These are phyloP conservation scores for Sitobion miscanthi DNA, from an alignment of 1,140 invertebrate species.

Conservation along the genomic window DNA sequence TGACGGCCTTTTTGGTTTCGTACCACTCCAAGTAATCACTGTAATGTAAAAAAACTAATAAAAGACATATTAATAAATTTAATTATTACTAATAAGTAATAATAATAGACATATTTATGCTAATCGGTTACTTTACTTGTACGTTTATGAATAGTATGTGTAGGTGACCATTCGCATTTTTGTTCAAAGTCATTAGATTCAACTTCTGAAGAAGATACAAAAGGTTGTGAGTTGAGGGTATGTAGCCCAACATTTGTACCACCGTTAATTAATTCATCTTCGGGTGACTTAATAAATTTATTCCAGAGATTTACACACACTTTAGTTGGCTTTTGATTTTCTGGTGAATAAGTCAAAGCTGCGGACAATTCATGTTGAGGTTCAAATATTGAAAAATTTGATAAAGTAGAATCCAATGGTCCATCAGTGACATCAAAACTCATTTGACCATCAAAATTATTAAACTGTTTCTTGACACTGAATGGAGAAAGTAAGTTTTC, in stretches of 20 bases:
- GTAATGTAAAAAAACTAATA: constrained; percentile 28
- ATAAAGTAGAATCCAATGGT: background rate
- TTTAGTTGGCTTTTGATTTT: background rate
- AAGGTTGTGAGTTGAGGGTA: background rate
- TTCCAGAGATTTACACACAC: background rate
- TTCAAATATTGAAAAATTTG: background rate
- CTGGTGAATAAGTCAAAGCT: background rate
- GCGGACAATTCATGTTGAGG: background rate
- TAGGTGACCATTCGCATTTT: background rate
- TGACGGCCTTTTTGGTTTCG: constrained; percentile 17
- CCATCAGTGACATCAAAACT: constrained; percentile 43
- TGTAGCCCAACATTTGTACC: background rate
- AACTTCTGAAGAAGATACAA: background rate
- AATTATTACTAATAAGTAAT: background rate
- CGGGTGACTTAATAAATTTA: background rate
- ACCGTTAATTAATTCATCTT: background rate
- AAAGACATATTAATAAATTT: background rate
- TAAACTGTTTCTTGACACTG: background rate
- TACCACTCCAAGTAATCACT: constrained; percentile 41
- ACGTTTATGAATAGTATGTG: background rate
- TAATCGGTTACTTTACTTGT: constrained; percentile 9
- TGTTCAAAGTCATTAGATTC: background rate
- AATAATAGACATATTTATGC: background rate
- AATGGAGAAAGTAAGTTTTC: constrained; percentile 36
- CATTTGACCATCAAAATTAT: background rate